Base-by-base conservation (phyloP, 2,888 invertebrate species). In the Axea sp. region DNA sequence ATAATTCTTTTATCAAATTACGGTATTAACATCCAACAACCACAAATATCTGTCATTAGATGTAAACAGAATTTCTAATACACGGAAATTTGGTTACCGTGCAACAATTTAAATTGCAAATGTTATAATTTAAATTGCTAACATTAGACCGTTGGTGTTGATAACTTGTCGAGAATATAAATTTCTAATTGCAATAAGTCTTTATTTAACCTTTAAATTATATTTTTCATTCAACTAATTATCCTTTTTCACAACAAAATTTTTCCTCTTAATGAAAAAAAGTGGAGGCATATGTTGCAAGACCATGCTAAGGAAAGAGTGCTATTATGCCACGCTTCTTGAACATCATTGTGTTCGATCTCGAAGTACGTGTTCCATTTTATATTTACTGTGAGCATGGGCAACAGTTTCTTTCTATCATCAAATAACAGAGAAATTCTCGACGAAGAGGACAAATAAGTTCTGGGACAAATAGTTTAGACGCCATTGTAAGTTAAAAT, bases 401-500 rank as follows among this genome's bases (percentile, higher is more conserved):
- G 12, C 45, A 57, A 57, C 57, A 33, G 43, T 30, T 55, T 55
- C 55, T 59, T 68, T 59, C 19, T 35, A 68, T 59, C 51, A 43
- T 59, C 59, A 59, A 68, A 68, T 59, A 59, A 68, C 51, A 45
- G 55, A 39, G 45, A 55, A 53, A 47, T 57, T 47, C 19, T n/a
- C 31, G 22, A 45, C 53, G 35, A 22, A 22, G 24, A 43, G 55
- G 35, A 55, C 65, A 55, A 65, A 55, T 65, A 65, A 67, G 28
- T 35, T 49, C 26, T 39, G 41, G 57, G 39, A 67, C 57, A 67
- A 67, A 57, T 67, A 57, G 57, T 47, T 65, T 47, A 55, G 53
- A 45, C 41, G 43, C 41, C 28, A 65, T 65, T 65, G 67, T 57
- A 57, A 67, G 39, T 55, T 55, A 37, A 57, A 55, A 67, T 45